Evolutionary conservation across 2,113 vertebrate species (phyloP), one percentile per base, ranked within the genome.

Genomic region (Prinia subflava): DNA sequence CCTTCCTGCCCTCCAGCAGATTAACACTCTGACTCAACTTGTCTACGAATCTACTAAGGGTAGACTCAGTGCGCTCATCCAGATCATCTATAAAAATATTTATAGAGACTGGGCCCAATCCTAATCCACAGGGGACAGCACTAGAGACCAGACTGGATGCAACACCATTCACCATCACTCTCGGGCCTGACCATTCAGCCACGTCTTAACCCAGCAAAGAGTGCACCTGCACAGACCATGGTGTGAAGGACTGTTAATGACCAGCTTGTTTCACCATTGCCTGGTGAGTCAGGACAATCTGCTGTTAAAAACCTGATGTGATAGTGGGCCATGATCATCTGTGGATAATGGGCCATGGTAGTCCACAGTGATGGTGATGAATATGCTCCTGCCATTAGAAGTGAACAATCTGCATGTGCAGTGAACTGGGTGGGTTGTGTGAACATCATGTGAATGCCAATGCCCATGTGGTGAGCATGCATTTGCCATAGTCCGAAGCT

Each of bases 401-500:
- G n/a, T 25, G 57, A n/a, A 19, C 0, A 1, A 47, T 28, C 28
- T 33, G 52, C 22, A 22, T 27, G n/a, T 2, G 0, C 33, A 56
- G 10, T 1, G 3, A 47, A 13, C 22, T 39, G 11, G 10, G 22
- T 33, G 3, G 21, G 19, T 39, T 46, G 21, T 0, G 2, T 80
- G 33, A 31, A 67, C 2, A 1, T 20, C 16, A 5, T 3, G 2
- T 30, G 25, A 41, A 46, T 37, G 24, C 15, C 41, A 47, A 13
- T 25, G 50, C 22, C 13, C n/a, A 10, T 25, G 17, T 37, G 27
- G 7, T 24, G 41, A 46, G 15, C 0, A 2, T 67, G 17, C 21
- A 16, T 25, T 56, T 80, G 33, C 13, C 13, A 37, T 20, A 25
- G 77, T 18, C 50, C 27, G 27, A 25, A 55, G 10, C 7, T 55